Evolutionary conservation across 2,888 invertebrate species (phyloP).

Genomic region (Nephrotoma flavescens): DNA sequence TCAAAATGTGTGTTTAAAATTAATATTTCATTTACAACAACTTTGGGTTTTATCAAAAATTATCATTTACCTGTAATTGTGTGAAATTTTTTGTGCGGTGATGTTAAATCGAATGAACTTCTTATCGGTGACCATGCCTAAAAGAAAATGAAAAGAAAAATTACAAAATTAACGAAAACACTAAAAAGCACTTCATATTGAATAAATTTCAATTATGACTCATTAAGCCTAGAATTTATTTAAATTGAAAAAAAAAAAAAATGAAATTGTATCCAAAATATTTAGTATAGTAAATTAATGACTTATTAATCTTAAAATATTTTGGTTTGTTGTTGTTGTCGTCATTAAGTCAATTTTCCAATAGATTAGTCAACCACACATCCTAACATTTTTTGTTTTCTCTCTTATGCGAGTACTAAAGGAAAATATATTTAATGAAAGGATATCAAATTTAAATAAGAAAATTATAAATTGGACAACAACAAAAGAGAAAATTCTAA

Average conservation of each 20-base stretch:
- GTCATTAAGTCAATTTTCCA: not conserved
- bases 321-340: not conserved
- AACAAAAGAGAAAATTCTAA: not conserved
- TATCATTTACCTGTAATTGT: slow-evolving; percentile 26
- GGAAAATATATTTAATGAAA: too few relatives aligned
- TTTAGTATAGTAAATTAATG: not conserved
- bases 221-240: not conserved
- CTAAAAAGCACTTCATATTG: not conserved
- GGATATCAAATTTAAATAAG: not conserved
- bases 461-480: not conserved
- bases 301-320: not conserved
- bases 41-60: too few relatives aligned
- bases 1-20: too few relatives aligned
- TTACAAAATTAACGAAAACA: not conserved
- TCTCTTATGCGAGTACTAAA: not conserved
- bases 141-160: slow-evolving; percentile 7
- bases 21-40: too few relatives aligned
- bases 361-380: not conserved
- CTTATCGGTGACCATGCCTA: slow-evolving; percentile 31
- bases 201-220: not conserved
- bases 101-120: slow-evolving; percentile 25
- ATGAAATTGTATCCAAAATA: not conserved
- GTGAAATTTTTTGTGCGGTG: slow-evolving; percentile 22
- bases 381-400: not conserved
- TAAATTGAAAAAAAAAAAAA: not conserved